phyloP scores from a whole-genome alignment of 2,113 vertebrate genomes.

The Callocephalon fimbriatum region DNA sequence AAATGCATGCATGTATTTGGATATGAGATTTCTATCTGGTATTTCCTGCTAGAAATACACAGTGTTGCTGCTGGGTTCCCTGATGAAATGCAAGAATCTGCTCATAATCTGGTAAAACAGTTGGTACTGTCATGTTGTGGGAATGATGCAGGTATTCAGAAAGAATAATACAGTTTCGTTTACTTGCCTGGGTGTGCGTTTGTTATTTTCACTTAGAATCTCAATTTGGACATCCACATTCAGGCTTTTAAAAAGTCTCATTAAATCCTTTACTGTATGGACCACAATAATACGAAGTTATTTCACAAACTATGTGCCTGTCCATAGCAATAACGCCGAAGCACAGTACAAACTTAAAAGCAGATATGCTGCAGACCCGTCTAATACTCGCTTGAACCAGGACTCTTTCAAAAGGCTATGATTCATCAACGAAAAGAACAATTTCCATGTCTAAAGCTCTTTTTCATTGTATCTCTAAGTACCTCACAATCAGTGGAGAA shows the following conservation, averaged over 20 bases:
- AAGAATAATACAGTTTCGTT: background rate
- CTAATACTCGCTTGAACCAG: background rate
- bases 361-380: background rate
- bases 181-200: background rate
- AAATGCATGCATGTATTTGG: background rate
- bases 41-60: background rate
- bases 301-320: background rate
- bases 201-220: background rate
- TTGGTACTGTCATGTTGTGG: background rate
- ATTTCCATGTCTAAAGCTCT: constrained; percentile 9
- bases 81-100: background rate
- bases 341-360: background rate
- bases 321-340: background rate
- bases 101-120: background rate
- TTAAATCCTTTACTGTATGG: background rate
- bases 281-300: background rate
- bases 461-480: background rate
- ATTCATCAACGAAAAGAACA: constrained; percentile 37
- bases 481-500: constrained; percentile 23
- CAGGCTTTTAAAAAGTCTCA: background rate
- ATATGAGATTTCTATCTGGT: background rate
- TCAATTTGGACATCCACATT: background rate
- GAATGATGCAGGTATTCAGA: background rate
- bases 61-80: background rate
- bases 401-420: background rate